Evolutionary conservation across 1,140 invertebrate genomes (phyloP).

Genomic region (Papilio polyxenes): DNA sequence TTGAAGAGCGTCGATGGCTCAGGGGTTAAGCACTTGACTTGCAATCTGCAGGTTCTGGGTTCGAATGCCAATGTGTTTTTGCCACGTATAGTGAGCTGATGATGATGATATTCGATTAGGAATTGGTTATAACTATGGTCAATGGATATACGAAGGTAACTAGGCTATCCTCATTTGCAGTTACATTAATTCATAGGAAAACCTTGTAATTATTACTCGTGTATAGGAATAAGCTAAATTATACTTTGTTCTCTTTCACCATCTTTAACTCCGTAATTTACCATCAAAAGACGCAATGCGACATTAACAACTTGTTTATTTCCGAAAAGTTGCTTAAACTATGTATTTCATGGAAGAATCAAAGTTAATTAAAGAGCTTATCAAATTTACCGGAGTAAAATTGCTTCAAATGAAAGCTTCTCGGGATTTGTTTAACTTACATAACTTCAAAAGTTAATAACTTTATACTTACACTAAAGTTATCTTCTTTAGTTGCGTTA

Average conservation of each 20-base stretch:
- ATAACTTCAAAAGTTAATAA: slow-evolving; percentile 6
- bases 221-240: no score
- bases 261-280: neutral
- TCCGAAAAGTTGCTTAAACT: neutral
- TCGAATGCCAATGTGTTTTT: no score
- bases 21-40: no score
- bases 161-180: no score
- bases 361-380: slow-evolving; percentile 13
- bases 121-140: no score
- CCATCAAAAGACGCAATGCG: neutral
- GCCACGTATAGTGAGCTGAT: no score
- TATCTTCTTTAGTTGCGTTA: neutral
- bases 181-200: no score
- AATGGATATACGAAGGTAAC: no score
- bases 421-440: neutral
- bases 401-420: slow-evolving; percentile 5
- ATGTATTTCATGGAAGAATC: neutral
- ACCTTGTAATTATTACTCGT: no score
- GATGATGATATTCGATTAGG: no score
- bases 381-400: slow-evolving; percentile 7
- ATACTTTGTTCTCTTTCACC: neutral
- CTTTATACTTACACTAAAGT: slow-evolving; percentile 6
- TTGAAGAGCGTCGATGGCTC: no score
- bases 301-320: neutral
- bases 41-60: no score